Evolutionary conservation across 2,113 vertebrate genomes (phyloP).

Genomic region (Martes martes): DNA sequence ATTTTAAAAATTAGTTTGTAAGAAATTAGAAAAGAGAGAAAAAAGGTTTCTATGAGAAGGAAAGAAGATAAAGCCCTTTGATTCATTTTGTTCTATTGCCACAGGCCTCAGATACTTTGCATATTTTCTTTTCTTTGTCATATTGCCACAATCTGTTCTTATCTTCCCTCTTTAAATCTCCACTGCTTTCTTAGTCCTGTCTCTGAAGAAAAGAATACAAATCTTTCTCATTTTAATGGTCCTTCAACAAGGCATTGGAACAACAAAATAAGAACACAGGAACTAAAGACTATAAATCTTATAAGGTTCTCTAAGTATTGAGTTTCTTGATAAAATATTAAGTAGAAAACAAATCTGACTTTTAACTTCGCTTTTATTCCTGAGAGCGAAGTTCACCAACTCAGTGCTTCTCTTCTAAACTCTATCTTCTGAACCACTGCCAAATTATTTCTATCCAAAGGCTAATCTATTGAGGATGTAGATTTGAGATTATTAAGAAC

Average conservation of each 20-base stretch:
- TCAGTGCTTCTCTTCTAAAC: neutral
- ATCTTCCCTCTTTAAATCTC: neutral
- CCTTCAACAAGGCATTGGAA: neutral
- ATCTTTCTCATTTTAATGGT: neutral
- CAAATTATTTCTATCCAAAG: neutral
- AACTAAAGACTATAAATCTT: neutral
- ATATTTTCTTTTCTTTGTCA: neutral
- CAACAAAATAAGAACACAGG: neutral
- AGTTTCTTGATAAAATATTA: neutral
- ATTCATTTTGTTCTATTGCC: neutral
- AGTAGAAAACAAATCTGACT: neutral
- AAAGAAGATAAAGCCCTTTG: neutral
- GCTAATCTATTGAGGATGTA: neutral
- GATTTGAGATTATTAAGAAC: neutral
- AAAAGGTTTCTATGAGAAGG: neutral
- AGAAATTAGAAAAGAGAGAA: neutral
- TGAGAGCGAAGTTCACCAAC: neutral
- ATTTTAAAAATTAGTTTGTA: neutral
- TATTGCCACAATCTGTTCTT: neutral
- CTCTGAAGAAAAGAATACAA: neutral
- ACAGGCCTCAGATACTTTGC: neutral
- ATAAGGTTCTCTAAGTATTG: neutral
- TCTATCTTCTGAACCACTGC: neutral
- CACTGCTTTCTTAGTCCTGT: neutral
- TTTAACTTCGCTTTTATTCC: neutral